A percentile compares a stretch with the other conserved stretches of the same genome.
Conservation (phyloP, 2,888 invertebrate genomes). For the Pristionchus exspectatus region DNA sequence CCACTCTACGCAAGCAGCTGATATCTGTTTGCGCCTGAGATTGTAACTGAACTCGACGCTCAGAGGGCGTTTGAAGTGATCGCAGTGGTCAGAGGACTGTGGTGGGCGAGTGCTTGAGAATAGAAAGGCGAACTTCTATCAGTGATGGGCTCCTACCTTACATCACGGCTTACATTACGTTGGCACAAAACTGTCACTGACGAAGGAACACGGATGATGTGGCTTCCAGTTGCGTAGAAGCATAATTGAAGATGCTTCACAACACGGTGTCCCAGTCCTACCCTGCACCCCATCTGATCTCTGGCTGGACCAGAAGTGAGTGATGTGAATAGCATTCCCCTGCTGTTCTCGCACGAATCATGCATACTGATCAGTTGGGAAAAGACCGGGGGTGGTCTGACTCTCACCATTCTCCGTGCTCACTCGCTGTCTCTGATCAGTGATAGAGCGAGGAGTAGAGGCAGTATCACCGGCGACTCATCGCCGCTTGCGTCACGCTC, state of each 20-base stretch:
- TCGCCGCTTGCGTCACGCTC: not conserved
- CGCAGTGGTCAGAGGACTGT: not conserved
- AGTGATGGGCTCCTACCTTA: too few relatives aligned
- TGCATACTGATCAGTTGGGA: constrained; percentile 28
- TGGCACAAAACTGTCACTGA: too few relatives aligned
- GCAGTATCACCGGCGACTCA: not conserved
- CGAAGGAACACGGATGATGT: too few relatives aligned
- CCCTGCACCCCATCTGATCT: constrained; percentile 20
- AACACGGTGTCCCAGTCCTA: too few relatives aligned
- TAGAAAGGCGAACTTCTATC: too few relatives aligned
- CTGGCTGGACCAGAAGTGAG: not conserved
- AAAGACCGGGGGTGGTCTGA: not conserved
- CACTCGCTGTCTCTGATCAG: not conserved
- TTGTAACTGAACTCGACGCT: not conserved
- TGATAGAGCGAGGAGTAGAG: not conserved
- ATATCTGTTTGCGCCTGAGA: not conserved
- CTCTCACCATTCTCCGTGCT: not conserved
- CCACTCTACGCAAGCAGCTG: not conserved
- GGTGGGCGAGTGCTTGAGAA: too few relatives aligned
- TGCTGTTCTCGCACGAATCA: constrained; percentile 1
- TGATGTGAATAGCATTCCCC: constrained; percentile 8
- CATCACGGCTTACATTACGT: too few relatives aligned
- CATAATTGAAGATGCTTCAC: too few relatives aligned
- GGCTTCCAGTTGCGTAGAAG: too few relatives aligned
- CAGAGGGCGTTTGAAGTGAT: not conserved